Percentiles rank a stretch among this genome's conserved stretches.
phyloP scores from a whole-genome alignment of 2,797 vertebrate genomes.

The Trachurus trachurus region DNA sequence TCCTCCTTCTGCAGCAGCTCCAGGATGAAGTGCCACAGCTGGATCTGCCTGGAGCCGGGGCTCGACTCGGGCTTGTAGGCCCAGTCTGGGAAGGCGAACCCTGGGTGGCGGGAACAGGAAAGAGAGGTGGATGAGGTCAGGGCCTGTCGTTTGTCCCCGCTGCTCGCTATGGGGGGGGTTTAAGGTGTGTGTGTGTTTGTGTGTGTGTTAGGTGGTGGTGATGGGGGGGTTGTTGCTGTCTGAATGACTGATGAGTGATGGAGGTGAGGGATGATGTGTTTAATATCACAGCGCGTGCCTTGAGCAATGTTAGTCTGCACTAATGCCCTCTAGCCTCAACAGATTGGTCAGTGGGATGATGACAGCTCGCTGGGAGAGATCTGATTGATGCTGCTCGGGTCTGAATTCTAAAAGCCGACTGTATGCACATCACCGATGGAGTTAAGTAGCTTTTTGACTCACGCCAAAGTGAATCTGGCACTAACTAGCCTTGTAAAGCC shows the following conservation, averaged over 20 bases:
- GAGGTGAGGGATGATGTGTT: slow-evolving; percentile 84
- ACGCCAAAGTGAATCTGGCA: slow-evolving; percentile 54
- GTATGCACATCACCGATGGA: slow-evolving; percentile 65
- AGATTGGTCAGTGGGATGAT: slow-evolving; percentile 82
- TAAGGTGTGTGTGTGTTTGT: neutral
- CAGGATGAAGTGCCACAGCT: slow-evolving; percentile 97
- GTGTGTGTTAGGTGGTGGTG: no score
- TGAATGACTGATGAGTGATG: slow-evolving; percentile 81
- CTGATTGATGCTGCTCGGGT: slow-evolving; percentile 75
- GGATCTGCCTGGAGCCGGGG: slow-evolving; percentile 94
- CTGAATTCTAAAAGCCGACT: slow-evolving; percentile 68
- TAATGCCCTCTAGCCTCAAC: slow-evolving; percentile 81
- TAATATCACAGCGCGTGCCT: slow-evolving; percentile 82
- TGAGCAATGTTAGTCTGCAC: slow-evolving; percentile 80
- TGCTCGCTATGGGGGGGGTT: slow-evolving; percentile 42
- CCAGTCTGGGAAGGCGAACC: slow-evolving; percentile 96
- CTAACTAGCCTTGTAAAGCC: slow-evolving; percentile 62
- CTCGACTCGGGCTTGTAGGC: slow-evolving; percentile 96
- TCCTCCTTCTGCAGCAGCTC: slow-evolving; percentile 95
- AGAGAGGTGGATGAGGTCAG: slow-evolving; percentile 68
- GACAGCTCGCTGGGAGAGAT: slow-evolving; percentile 76
- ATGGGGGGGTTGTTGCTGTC: slow-evolving; percentile 62
- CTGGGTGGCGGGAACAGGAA: slow-evolving; percentile 74
- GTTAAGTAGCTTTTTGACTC: slow-evolving; percentile 64
- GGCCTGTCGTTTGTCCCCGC: slow-evolving; percentile 76